These are phyloP conservation scores for Netelia virgata DNA, from an alignment of 2,888 invertebrate species.

Conservation along the genomic window DNA sequence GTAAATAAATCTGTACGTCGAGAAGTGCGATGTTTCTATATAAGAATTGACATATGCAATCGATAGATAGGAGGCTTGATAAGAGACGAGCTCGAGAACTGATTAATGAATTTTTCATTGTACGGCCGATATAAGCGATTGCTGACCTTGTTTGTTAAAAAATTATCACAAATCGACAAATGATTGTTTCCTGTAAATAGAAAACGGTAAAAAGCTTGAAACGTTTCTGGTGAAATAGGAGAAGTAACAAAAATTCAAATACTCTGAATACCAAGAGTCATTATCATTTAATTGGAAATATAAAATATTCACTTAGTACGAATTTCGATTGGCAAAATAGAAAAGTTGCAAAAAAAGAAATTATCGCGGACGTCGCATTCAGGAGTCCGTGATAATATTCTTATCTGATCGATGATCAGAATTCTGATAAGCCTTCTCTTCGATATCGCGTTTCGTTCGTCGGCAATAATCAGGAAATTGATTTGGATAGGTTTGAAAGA, in stretches of 20 bases:
- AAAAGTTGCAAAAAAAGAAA: no score
- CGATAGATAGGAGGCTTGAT: slow-evolving; percentile 46
- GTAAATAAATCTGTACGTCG: slow-evolving; percentile 53
- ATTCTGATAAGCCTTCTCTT: not conserved
- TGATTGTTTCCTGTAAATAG: not conserved
- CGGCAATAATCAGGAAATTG: not conserved
- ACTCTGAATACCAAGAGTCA: no score
- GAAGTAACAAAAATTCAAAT: no score
- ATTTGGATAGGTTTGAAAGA: not conserved
- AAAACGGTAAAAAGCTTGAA: no score
- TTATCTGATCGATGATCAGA: not conserved
- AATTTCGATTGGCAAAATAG: no score
- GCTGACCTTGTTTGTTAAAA: slow-evolving; percentile 41
- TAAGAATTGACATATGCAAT: slow-evolving; percentile 49
- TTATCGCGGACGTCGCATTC: no score
- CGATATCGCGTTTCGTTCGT: not conserved
- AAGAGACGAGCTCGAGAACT: slow-evolving; percentile 47
- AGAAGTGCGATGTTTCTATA: slow-evolving; percentile 24
- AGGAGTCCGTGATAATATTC: no score
- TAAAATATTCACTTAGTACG: no score
- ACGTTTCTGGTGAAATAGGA: no score
- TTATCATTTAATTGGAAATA: no score
- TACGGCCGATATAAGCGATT: slow-evolving; percentile 26
- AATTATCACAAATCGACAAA: not conserved
- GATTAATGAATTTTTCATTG: slow-evolving; percentile 50